These are phyloP conservation scores for Boloria selene DNA, from an alignment of 2,888 invertebrate species.

Conservation along the genomic window DNA sequence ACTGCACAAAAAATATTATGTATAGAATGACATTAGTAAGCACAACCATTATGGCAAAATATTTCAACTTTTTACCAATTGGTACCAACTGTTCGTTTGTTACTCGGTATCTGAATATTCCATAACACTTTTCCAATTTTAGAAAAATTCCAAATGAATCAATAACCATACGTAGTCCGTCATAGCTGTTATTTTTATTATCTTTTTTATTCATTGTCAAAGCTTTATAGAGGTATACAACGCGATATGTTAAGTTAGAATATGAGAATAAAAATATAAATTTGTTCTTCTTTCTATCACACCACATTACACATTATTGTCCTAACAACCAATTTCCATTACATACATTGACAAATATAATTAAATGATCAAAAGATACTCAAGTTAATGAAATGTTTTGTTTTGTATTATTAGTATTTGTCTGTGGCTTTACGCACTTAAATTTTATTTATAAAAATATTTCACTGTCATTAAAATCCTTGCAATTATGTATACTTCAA, in stretches of 20 bases:
- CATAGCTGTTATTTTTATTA: background rate
- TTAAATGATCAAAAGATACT: slow-evolving; percentile 3
- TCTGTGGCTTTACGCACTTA: too few species aligned
- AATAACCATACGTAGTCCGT: background rate
- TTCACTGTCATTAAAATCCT: too few species aligned
- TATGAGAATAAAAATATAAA: too few species aligned
- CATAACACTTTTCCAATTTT: slow-evolving; percentile 6
- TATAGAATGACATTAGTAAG: background rate
- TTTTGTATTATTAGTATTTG: too few species aligned
- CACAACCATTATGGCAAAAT: background rate
- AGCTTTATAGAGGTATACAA: too few species aligned
- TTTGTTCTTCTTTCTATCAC: too few species aligned
- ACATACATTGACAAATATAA: background rate
- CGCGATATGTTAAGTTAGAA: too few species aligned
- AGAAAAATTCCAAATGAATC: background rate
- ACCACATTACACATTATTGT: background rate
- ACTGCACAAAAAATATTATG: background rate
- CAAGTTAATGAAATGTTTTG: background rate
- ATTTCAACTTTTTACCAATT: background rate
- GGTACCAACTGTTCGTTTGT: background rate
- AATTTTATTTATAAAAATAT: too few species aligned
- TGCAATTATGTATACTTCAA: too few species aligned
- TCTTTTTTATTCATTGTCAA: too few species aligned
- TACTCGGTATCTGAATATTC: slow-evolving; percentile 10
- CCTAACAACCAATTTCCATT: slow-evolving; percentile 3